Evolutionary conservation across 1,140 invertebrate species (phyloP).

Genomic region (Microplitis mediator): DNA sequence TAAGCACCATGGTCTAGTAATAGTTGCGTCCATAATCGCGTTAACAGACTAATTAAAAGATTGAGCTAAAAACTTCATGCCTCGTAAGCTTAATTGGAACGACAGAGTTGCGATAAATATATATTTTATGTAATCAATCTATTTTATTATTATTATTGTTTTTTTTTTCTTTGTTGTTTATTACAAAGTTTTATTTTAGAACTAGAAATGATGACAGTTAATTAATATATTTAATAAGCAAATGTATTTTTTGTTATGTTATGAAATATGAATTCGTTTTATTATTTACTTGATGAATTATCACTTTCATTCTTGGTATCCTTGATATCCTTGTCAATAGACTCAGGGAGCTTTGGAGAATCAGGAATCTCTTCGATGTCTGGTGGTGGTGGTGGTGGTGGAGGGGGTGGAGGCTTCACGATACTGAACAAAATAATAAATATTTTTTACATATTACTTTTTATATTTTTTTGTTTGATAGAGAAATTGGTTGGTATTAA

Average conservation of each 20-base stretch:
- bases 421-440: conserved; percentile 36
- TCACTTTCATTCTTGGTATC: conserved; percentile 46
- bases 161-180: too few relatives aligned
- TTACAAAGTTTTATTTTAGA: too few relatives aligned
- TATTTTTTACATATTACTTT: neutral
- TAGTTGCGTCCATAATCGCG: conserved; percentile 53
- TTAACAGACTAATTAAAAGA: conserved; percentile 53
- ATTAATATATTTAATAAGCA: neutral
- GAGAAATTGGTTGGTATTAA: neutral
- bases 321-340: conserved; percentile 41
- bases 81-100: conserved; percentile 3
- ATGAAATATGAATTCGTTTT: conserved; percentile 1
- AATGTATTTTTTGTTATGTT: too few relatives aligned
- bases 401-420: conserved; percentile 53
- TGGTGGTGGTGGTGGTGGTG: conserved; percentile 57
- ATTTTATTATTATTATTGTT: neutral
- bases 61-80: conserved; percentile 25
- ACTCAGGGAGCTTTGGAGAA: conserved; percentile 35
- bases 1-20: conserved; percentile 61
- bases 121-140: neutral
- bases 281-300: conserved; percentile 31
- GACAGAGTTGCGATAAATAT: neutral
- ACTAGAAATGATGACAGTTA: neutral
- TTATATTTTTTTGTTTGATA: conserved; percentile 19
- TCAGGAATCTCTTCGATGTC: conserved; percentile 51